A percentile compares a stretch with the other conserved stretches of the same genome.
These are phyloP conservation scores for Lasiurus borealis DNA, from an alignment of 2,113 vertebrate genomes.

Conservation along the genomic window DNA sequence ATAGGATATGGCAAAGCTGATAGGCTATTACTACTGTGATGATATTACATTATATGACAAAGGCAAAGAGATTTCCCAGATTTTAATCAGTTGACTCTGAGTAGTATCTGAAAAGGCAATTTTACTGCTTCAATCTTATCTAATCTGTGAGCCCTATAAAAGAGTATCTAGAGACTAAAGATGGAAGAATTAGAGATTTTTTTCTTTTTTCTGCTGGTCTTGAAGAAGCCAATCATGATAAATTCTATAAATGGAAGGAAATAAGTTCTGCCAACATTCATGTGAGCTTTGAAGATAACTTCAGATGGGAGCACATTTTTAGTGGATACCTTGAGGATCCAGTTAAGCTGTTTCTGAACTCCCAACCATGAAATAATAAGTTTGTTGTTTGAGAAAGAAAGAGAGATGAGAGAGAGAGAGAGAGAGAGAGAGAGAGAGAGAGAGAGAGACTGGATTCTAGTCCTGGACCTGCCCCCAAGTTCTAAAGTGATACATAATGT, in stretches of 20 bases:
- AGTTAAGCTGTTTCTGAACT: background rate
- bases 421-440: background rate
- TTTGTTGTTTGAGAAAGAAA: background rate
- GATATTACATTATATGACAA: background rate
- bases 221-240: background rate
- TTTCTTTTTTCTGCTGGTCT: background rate
- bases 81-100: background rate
- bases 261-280: background rate
- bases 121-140: background rate
- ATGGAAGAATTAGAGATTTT: background rate
- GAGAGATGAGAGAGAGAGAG: background rate
- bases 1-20: background rate
- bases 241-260: background rate
- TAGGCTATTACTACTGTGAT: background rate
- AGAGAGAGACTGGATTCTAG: background rate
- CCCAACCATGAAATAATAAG: background rate
- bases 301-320: background rate
- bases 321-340: background rate
- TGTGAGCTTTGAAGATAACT: background rate
- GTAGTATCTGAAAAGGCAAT: background rate
- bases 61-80: background rate
- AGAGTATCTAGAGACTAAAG: background rate
- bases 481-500: background rate
- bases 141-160: background rate
- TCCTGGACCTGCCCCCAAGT: background rate